phyloP scores from a whole-genome alignment of 2,888 invertebrate genomes.

The Rhingia rostrata region DNA sequence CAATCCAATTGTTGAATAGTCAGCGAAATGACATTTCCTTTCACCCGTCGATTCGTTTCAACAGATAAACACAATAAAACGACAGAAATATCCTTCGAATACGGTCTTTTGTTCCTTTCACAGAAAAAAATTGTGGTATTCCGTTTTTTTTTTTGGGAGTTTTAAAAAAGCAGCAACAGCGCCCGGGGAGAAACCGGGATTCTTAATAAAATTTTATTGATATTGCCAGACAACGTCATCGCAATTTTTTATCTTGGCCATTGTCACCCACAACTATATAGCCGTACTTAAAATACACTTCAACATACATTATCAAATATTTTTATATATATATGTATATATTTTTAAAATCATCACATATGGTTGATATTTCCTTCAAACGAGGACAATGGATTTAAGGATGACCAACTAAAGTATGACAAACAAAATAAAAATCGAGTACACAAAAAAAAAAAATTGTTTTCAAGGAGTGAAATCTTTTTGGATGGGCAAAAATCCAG shows the following conservation, averaged over 20 bases:
- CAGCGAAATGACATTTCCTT: slow-evolving; percentile 67
- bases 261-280: slow-evolving; percentile 46
- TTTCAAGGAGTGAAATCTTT: slow-evolving; percentile 7
- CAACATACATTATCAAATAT: slow-evolving; percentile 11
- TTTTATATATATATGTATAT: not conserved
- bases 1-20: slow-evolving; percentile 64
- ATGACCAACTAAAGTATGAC: slow-evolving; percentile 57
- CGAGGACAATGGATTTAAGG: slow-evolving; percentile 62
- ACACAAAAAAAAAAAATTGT: not conserved
- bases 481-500: not conserved
- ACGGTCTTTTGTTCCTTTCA: slow-evolving; percentile 28
- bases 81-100: slow-evolving; percentile 58
- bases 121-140: slow-evolving; percentile 2
- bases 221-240: slow-evolving; percentile 80
- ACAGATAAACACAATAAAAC: slow-evolving; percentile 71
- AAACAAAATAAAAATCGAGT: slow-evolving; percentile 4
- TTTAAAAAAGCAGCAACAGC: slow-evolving; percentile 48
- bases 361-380: slow-evolving; percentile 68
- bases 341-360: slow-evolving; percentile 51
- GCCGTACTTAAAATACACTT: not conserved
- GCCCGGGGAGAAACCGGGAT: slow-evolving; percentile 77
- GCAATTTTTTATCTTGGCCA: slow-evolving; percentile 64
- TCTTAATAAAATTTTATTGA: slow-evolving; percentile 82
- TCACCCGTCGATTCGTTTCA: slow-evolving; percentile 71
- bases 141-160: slow-evolving; percentile 17